Base-by-base conservation (phyloP, 2,797 vertebrate species). In the Oreortyx pictus region DNA sequence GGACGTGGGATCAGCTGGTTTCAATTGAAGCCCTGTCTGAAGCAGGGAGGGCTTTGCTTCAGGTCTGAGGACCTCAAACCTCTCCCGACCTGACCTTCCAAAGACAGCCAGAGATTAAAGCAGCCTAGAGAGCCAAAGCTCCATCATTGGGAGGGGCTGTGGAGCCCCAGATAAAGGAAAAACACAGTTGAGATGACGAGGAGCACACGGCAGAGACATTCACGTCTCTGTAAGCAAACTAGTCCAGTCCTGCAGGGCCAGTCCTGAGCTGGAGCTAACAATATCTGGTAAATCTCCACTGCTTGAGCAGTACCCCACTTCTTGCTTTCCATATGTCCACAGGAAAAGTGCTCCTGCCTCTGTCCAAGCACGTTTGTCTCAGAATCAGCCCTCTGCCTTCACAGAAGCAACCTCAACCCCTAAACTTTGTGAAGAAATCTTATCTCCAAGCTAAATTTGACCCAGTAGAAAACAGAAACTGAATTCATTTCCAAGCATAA, bases 1-100 rank as follows among this genome's bases (percentile, higher is more conserved):
- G 72, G 84, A 93, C 84, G 83, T 79, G 79, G 49, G 80, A 95
- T 97, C 96, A 97, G 96, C 93, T 96, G 96, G 91, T 96, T 97
- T 96, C 95, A 96, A 97, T 95, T 97, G 93, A 82, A 86, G 89
- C 29, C 90, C 82, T 85, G 87, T 86, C 88, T 96, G 91, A 89
- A 83, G 88, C 60, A 92, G 77, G 82, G 81, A 93, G 84, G 78
- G 86, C 68, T 95, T 86, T 47, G 47, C 75, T 90, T 96, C 60
- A 86, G 83, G 88, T 52, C 76, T 78, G 52, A 87, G 68, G 66
- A 92, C 88, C 49, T 82, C 68, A 91, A 93, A 90, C 54, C 39
- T 89, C 70, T 72, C 81, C 77, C 6, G 3, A 39, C 71, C 86
- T 82, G 80, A 93, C 88, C 80, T 33, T 89, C 92, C 56, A 46